Base-by-base conservation (phyloP, 2,113 vertebrate species). In the Atlantisia rogersi region DNA sequence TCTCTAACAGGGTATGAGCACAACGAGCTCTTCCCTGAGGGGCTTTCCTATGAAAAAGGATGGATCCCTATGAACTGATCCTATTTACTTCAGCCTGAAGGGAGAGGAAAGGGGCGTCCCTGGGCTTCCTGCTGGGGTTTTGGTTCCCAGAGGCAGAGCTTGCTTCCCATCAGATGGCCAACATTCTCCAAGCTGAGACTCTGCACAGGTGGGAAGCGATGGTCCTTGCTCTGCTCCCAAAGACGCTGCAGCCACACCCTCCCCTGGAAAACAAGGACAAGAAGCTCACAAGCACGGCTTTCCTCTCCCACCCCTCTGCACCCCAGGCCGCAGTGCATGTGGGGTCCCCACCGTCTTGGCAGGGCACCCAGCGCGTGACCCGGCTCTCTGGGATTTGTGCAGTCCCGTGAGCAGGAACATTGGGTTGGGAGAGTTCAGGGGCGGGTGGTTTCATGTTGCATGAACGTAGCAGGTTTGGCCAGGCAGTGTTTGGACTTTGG, bases 121-220 rank as follows among this genome's bases (percentile, higher is more conserved):
- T 11, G 58, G 31, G 56, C 48, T 29, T 18, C 7, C 56, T 35
- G 48, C 56, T 31, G 48, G 39, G 25, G 25, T 50, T 42, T n/a
- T 37, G 67, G 50, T 52, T 35, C 48, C 24, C 48, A 44, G 69
- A 4, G 0, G 37, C 53, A 68, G 40, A 32, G 4, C 56, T 64
- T 70, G 40, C n/a, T 63, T 55, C 79, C 35, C 0, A 1, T 35
- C 56, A 19, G 24, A 10, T n/a, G 10, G 28, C 15, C 53, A 53
- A 32, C 26, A 18, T 1, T 8, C 42, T 71, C 65, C 44, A 21
- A 10, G 52, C 32, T 58, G 58, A 48, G 29, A 50, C 50, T 40
- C n/a, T 1, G 12, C 73, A 28, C 15, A 5, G 1, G 0, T 3
- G 16, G 21, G 44, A 73, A 65, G 21, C 3, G 1, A 50, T 1